Percentiles rank a stretch among this genome's conserved stretches.
Evolutionary conservation across 2,797 vertebrate species (phyloP).

Genomic region (Sarcophilus harrisii): DNA sequence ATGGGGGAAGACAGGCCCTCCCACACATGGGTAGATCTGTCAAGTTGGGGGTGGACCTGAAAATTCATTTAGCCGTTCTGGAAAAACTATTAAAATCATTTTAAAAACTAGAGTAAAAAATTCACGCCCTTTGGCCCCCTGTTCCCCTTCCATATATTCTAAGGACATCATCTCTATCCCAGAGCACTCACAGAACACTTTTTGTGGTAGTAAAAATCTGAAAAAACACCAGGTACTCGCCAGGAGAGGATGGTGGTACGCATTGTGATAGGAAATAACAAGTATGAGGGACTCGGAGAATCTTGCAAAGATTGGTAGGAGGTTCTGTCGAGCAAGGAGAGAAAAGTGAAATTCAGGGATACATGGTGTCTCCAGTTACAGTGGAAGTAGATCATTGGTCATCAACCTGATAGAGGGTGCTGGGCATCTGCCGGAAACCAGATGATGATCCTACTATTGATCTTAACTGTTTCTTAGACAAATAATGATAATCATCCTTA

Average conservation of each 20-base stretch:
- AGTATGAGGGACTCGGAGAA: not conserved
- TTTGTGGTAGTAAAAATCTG: not conserved
- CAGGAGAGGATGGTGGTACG: not conserved
- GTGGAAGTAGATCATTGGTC: not conserved
- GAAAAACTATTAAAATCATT: not conserved
- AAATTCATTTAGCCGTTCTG: not conserved
- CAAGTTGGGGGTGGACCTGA: not conserved
- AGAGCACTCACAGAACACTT: not conserved
- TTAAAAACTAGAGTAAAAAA: not conserved
- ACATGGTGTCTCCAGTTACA: not conserved
- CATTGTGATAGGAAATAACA: not conserved
- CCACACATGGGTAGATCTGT: not conserved
- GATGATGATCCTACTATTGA: not conserved
- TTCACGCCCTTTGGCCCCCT: not conserved
- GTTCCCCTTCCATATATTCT: not conserved
- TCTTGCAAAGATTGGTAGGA: not conserved
- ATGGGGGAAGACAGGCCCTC: not conserved
- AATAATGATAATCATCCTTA: not conserved
- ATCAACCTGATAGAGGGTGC: not conserved
- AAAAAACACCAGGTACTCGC: not conserved
- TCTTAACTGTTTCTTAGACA: not conserved
- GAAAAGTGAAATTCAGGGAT: too few relatives aligned
- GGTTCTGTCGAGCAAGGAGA: not conserved
- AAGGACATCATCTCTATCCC: not conserved
- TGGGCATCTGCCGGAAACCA: not conserved